A percentile compares a stretch with the other conserved stretches of the same genome.
Evolutionary conservation across 2,888 invertebrate species (phyloP).

Genomic region (Limnephilus auricula): DNA sequence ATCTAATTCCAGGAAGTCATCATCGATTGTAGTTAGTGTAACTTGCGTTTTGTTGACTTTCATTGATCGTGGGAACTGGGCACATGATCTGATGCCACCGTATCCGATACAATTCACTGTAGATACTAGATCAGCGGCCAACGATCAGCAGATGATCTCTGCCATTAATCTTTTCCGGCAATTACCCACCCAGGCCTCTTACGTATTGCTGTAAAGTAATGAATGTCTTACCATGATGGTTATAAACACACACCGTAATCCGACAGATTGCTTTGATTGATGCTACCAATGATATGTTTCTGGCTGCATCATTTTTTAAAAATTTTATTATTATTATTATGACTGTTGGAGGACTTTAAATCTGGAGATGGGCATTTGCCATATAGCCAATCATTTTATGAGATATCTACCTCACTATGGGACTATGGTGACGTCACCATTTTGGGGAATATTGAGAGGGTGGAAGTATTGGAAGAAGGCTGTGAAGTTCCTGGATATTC

Average conservation of each 20-base stretch:
- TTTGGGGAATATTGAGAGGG: not conserved
- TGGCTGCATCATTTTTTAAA: not conserved
- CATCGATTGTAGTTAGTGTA: not conserved
- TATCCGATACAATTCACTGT: not conserved
- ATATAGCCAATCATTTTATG: not conserved
- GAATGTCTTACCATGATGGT: conserved; percentile 21
- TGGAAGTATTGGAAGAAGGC: not conserved
- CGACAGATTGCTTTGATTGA: conserved; percentile 40
- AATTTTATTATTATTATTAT: conserved; percentile 2
- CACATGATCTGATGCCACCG: not conserved
- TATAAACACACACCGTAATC: conserved; percentile 12
- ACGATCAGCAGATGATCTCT: not conserved
- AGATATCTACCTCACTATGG: not conserved
- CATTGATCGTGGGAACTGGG: conserved; percentile 19
- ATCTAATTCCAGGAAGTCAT: no score
- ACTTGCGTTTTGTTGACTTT: not conserved
- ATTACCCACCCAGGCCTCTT: conserved; percentile 30
- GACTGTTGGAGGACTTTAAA: not conserved
- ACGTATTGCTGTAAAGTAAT: conserved; percentile 6
- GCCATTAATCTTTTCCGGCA: conserved; percentile 21
- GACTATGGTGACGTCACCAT: not conserved
- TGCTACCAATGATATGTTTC: conserved; percentile 28
- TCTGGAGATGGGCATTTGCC: not conserved
- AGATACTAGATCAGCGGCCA: not conserved
- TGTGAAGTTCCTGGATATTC: not conserved